Conservation (phyloP, 2,113 vertebrate genomes). For the Pipa parva region DNA sequence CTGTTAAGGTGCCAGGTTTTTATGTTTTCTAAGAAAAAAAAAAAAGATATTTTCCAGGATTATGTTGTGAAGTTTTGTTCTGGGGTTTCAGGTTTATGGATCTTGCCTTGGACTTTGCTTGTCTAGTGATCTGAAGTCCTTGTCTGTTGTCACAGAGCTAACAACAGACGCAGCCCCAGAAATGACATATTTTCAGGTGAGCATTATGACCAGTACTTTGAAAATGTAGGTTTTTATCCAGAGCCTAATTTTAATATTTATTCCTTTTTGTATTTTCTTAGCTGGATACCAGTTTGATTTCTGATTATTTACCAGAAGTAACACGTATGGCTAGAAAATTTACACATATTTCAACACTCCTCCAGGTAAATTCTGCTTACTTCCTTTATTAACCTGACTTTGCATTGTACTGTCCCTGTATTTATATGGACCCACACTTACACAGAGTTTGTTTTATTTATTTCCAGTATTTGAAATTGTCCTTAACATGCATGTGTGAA, state of each 20-base stretch:
- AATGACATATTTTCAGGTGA: constrained; percentile 84
- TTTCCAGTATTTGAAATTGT: constrained; percentile 85
- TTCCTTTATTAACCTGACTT: too few relatives aligned
- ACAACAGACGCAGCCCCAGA: constrained; percentile 61
- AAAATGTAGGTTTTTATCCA: not conserved
- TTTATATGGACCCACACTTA: too few relatives aligned
- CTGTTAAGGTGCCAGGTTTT: too few relatives aligned
- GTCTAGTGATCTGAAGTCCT: constrained; percentile 88
- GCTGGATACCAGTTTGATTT: constrained; percentile 88
- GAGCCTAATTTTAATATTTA: not conserved
- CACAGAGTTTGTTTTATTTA: constrained; percentile 14
- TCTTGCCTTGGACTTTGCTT: constrained; percentile 83
- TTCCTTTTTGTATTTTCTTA: constrained; percentile 48
- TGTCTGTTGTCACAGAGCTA: constrained; percentile 80
- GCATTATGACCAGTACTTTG: constrained; percentile 14
- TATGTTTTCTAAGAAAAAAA: too few relatives aligned
- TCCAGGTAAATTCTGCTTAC: constrained; percentile 80
- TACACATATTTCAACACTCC: constrained; percentile 93
- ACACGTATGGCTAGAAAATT: constrained; percentile 96
- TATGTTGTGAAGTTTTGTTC: too few relatives aligned
- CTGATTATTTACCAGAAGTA: constrained; percentile 87
- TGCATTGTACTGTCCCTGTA: too few relatives aligned
- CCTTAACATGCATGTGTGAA: constrained; percentile 94
- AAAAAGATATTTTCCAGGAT: too few relatives aligned
- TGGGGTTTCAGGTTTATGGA: constrained; percentile 82